A percentile compares a stretch with the other conserved stretches of the same genome.
Conservation (phyloP, 2,888 invertebrate genomes). For the Dorcus parallelipipedus region DNA sequence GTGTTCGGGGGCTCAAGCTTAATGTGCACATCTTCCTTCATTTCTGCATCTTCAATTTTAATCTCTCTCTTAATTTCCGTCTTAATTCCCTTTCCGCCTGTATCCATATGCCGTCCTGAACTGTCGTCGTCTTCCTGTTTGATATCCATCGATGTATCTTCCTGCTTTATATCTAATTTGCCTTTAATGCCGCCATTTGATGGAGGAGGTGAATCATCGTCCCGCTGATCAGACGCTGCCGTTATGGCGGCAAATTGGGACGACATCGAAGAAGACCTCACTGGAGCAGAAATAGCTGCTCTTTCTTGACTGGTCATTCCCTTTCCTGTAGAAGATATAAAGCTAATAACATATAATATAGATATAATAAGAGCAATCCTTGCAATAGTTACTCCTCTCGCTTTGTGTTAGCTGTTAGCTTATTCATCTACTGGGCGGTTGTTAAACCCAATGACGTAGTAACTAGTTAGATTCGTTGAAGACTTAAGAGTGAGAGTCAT, state of each 20-base stretch:
- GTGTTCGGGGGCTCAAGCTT: slow-evolving; percentile 57
- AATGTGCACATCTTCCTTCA: slow-evolving; percentile 53
- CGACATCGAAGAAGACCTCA: slow-evolving; percentile 56
- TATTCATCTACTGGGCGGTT: too few species aligned
- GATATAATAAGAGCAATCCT: too few species aligned
- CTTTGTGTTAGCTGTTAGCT: too few species aligned
- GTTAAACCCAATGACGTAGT: too few species aligned
- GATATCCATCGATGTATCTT: slow-evolving; percentile 57
- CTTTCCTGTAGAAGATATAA: slow-evolving; percentile 35
- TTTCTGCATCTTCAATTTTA: slow-evolving; percentile 54
- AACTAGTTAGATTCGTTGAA: too few species aligned
- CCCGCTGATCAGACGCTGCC: slow-evolving; percentile 64
- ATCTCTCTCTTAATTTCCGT: slow-evolving; percentile 52
- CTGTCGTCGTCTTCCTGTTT: slow-evolving; percentile 63
- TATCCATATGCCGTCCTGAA: slow-evolving; percentile 42
- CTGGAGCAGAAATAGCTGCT: slow-evolving; percentile 51
- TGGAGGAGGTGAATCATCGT: slow-evolving; percentile 58
- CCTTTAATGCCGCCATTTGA: slow-evolving; percentile 59
- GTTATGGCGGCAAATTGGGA: slow-evolving; percentile 72
- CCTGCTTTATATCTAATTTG: slow-evolving; percentile 63
- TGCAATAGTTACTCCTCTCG: too few species aligned
- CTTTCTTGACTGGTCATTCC: slow-evolving; percentile 56
- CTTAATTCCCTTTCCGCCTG: slow-evolving; percentile 61
- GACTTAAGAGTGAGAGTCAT: too few species aligned
- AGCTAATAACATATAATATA: too few species aligned